Conservation (phyloP, 2,113 vertebrate genomes). For the Excalfactoria chinensis region DNA sequence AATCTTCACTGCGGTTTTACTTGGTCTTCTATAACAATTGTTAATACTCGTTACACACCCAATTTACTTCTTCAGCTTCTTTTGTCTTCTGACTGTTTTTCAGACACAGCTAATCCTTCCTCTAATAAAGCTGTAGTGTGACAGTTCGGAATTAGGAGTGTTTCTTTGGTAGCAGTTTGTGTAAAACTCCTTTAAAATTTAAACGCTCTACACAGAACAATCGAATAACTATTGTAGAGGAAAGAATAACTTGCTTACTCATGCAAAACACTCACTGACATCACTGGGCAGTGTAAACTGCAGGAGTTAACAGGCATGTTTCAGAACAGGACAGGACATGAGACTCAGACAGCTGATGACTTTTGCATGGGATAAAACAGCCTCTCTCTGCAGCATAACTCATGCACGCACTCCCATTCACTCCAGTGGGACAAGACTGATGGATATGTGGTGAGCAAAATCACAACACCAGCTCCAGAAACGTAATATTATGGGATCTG, state of each 20-base stretch:
- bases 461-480: not conserved
- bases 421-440: not conserved
- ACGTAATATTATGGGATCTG: not conserved
- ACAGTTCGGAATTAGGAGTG: not conserved
- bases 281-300: not conserved
- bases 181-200: not conserved
- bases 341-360: not conserved
- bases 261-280: not conserved
- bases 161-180: not conserved
- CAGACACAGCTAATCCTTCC: not conserved
- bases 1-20: not conserved
- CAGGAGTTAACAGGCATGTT: not conserved
- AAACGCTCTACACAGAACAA: not conserved
- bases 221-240: not conserved
- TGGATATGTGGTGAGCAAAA: not conserved
- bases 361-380: not conserved
- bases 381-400: not conserved
- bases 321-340: not conserved
- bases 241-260: conserved; percentile 12
- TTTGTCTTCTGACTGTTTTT: not conserved
- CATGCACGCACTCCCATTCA: accelerated
- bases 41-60: not conserved
- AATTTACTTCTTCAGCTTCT: not conserved
- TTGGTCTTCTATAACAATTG: conserved; percentile 5
- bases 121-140: not conserved